phyloP scores from a whole-genome alignment of 2,797 vertebrate genomes.

The Pangasius sanitwongsei region DNA sequence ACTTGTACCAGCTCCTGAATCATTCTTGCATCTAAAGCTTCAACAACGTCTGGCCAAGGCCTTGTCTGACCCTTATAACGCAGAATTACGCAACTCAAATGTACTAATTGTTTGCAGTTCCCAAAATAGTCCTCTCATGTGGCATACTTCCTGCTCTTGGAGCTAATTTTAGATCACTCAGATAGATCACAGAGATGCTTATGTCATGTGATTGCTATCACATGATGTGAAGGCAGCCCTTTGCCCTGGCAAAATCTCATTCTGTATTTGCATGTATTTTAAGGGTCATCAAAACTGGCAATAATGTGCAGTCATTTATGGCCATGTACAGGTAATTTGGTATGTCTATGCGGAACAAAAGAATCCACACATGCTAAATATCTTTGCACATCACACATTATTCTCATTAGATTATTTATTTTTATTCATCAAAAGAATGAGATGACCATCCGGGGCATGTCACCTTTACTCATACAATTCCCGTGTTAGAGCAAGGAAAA shows the following conservation, averaged over 20 bases:
- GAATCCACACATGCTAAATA: neutral
- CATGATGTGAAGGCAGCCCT: neutral
- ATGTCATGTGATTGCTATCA: neutral
- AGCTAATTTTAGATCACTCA: constrained; percentile 42
- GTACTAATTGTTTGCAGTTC: neutral
- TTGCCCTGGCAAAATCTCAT: neutral
- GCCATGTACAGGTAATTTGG: no score
- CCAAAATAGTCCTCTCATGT: constrained; percentile 40
- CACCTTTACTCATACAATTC: constrained; percentile 14
- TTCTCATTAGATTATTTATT: constrained; percentile 69
- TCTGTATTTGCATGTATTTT: neutral
- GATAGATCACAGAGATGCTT: neutral
- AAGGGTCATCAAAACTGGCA: neutral
- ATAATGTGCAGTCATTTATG: neutral
- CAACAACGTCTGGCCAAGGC: neutral
- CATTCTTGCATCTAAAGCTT: neutral
- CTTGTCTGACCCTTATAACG: constrained; percentile 18
- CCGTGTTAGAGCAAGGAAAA: constrained; percentile 13
- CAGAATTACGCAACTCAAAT: constrained; percentile 37
- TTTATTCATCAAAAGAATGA: constrained; percentile 71
- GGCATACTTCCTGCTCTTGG: neutral
- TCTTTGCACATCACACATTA: neutral
- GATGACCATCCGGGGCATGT: neutral
- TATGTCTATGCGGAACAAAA: neutral
- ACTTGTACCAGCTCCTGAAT: neutral